Base-by-base conservation (phyloP, 1,140 invertebrate species). In the Cydia strobilella region DNA sequence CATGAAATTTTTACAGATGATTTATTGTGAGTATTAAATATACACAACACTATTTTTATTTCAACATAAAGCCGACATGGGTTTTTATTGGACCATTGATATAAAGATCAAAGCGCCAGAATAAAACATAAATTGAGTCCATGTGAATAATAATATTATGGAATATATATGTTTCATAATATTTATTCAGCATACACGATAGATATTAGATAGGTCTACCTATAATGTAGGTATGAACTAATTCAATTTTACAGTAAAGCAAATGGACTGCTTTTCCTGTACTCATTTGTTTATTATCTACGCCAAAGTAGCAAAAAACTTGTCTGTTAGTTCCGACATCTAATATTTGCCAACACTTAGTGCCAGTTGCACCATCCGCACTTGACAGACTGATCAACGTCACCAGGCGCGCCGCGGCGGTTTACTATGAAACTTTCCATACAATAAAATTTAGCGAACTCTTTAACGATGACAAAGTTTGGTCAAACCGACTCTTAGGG, bases 291-390 rank as follows among this genome's bases (percentile, higher is more conserved):
- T 12, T 2, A 13, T 45, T 13, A 45, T 13, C 42, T 45, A 54
- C 51, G n/a, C 15, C 15, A 20, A 23, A 4, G n/a, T 23, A 10
- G 7, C 35, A 23, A 59, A 59, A 59, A 59, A 59, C 18, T 59
- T 18, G 20, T n/a, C 18, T n/a, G 12, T 59, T 59, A 59, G 51
- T 54, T 54, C 51, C 51, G 51, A 54, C n/a, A 54, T 54, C 0
- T n/a, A 59, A 59, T 59, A 59, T 59, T 59, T 59, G 20, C 54
- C 54, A 59, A 59, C 54, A 59, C 20, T 59, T n/a, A n/a, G n/a
- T n/a, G n/a, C n/a, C n/a, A n/a, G n/a, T n/a, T n/a, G n/a, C n/a
- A n/a, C n/a, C n/a, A n/a, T n/a, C n/a, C n/a, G n/a, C n/a, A n/a
- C n/a, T n/a, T n/a, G n/a, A n/a, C n/a, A n/a, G n/a, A n/a, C n/a